Evolutionary conservation across 2,888 invertebrate species (phyloP).

Genomic region (Xanthia icteritia): DNA sequence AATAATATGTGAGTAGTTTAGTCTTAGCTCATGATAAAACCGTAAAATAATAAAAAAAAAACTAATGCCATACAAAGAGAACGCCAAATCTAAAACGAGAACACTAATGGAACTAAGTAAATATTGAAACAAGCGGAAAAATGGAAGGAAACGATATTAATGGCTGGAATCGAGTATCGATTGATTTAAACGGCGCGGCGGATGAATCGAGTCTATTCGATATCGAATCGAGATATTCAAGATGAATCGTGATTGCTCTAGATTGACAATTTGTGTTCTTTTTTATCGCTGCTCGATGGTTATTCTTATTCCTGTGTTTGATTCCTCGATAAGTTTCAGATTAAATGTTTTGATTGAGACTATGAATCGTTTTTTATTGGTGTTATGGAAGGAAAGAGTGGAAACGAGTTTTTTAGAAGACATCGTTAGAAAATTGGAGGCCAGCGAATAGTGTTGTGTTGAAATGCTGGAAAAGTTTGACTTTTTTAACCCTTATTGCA

Average conservation of each 20-base stretch:
- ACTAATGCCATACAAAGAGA: conserved; percentile 29
- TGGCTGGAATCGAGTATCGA: conserved; percentile 69
- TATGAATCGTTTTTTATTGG: conserved; percentile 12
- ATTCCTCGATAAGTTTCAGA: conserved; percentile 37
- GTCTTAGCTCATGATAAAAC: conserved; percentile 2
- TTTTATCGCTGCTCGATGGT: conserved; percentile 62
- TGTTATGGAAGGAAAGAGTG: not conserved
- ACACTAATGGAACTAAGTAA: conserved; percentile 68
- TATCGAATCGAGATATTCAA: conserved; percentile 66
- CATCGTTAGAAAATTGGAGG: not conserved
- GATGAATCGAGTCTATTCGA: conserved; percentile 67
- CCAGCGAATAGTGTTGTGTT: not conserved
- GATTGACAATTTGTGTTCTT: conserved; percentile 71
- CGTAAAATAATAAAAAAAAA: conserved; percentile 16
- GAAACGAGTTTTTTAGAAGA: not conserved
- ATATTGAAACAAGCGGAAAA: conserved; percentile 70
- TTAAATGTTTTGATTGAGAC: conserved; percentile 27
- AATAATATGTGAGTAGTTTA: not conserved
- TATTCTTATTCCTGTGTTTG: conserved; percentile 49
- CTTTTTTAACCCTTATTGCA: not conserved
- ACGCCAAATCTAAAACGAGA: conserved; percentile 51
- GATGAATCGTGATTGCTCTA: conserved; percentile 66
- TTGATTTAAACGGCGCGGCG: conserved; percentile 71
- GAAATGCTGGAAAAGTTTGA: not conserved
- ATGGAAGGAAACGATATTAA: conserved; percentile 71